These are phyloP conservation scores for Ectropis crepuscularia DNA, from an alignment of 2,888 invertebrate species.

Conservation along the genomic window DNA sequence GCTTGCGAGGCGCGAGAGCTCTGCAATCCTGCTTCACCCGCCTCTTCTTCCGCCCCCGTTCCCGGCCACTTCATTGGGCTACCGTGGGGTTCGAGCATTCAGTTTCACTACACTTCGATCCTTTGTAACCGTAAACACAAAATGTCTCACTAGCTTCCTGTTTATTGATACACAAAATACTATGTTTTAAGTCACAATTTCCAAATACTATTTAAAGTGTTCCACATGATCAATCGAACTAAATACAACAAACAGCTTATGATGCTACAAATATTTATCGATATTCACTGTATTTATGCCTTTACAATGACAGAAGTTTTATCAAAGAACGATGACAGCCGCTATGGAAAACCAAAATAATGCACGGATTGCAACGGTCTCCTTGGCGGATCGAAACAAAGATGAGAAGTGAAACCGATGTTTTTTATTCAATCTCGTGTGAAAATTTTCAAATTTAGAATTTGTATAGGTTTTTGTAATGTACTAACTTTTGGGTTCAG, in stretches of 20 bases:
- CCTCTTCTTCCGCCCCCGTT: slow-evolving; percentile 87
- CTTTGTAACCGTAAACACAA: slow-evolving; percentile 71
- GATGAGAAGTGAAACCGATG: slow-evolving; percentile 67
- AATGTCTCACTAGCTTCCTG: slow-evolving; percentile 61
- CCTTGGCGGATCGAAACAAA: slow-evolving; percentile 85
- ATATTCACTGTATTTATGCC: slow-evolving; percentile 66
- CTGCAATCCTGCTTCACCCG: slow-evolving; percentile 79
- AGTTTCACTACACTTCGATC: slow-evolving; percentile 73
- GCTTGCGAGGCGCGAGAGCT: slow-evolving; percentile 88
- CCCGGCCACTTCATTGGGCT: slow-evolving; percentile 93
- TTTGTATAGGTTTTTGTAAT: slow-evolving; percentile 66
- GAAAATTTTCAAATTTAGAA: slow-evolving; percentile 57
- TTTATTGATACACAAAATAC: slow-evolving; percentile 53
- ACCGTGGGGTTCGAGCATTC: slow-evolving; percentile 84
- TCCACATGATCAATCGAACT: slow-evolving; percentile 68
- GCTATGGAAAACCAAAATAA: slow-evolving; percentile 80
- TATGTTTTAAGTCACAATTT: slow-evolving; percentile 54
- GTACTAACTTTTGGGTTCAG: slow-evolving; percentile 75
- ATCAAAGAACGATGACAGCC: slow-evolving; percentile 80
- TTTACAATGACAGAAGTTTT: slow-evolving; percentile 76
- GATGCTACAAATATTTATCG: slow-evolving; percentile 61
- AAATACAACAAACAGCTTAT: slow-evolving; percentile 52
- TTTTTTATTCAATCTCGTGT: slow-evolving; percentile 49
- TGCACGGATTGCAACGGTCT: slow-evolving; percentile 82
- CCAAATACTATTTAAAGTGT: slow-evolving; percentile 56